A percentile compares a stretch with the other conserved stretches of the same genome.
Conservation (phyloP, 2,888 invertebrate genomes). For the Horisme vitalbata region DNA sequence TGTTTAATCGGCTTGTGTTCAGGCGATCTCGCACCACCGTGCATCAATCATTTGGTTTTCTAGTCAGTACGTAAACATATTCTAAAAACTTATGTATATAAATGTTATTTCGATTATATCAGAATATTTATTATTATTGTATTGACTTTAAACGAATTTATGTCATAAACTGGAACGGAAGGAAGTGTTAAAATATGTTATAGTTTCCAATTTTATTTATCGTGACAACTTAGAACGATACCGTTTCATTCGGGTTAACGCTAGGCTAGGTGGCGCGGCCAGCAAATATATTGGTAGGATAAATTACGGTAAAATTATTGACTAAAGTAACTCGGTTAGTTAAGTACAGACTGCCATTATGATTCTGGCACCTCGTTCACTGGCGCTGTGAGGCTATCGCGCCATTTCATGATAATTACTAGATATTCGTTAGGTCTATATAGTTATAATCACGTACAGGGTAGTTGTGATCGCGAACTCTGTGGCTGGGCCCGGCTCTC, state of each 20-base stretch:
- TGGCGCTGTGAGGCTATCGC: conserved; percentile 61
- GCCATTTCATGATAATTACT: conserved; percentile 56
- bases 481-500: conserved; percentile 69
- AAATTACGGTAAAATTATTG: conserved; percentile 56
- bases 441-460: conserved; percentile 80
- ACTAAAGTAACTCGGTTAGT: conserved; percentile 44
- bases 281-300: conserved; percentile 60
- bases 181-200: conserved; percentile 68
- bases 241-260: conserved; percentile 74
- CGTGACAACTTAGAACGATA: conserved; percentile 74
- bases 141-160: conserved; percentile 78
- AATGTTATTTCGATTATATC: conserved; percentile 79
- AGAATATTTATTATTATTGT: conserved; percentile 76
- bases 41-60: conserved; percentile 63
- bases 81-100: conserved; percentile 81
- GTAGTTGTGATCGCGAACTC: conserved; percentile 79
- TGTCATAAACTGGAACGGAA: conserved; percentile 53
- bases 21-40: conserved; percentile 75
- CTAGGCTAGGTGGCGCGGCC: conserved; percentile 79
- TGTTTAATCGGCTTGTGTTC: conserved; percentile 16
- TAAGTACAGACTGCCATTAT: conserved; percentile 49
- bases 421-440: conserved; percentile 72
- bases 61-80: conserved; percentile 71
- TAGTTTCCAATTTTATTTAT: conserved; percentile 74
- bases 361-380: conserved; percentile 53